Evolutionary conservation across 2,888 invertebrate genomes (phyloP).

Genomic region (Spodoptera littoralis): DNA sequence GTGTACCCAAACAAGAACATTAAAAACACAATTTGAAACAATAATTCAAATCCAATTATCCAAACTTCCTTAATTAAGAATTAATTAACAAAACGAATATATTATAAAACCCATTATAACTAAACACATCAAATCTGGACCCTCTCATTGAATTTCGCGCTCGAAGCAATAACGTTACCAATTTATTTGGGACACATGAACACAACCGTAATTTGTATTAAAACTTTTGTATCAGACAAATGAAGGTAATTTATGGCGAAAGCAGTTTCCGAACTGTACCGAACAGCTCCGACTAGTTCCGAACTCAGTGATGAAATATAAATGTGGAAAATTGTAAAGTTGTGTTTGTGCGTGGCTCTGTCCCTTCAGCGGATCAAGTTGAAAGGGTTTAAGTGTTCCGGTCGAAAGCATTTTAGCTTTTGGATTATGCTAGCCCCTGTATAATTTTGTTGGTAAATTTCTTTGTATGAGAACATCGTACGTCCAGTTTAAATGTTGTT

Average conservation of each 20-base stretch:
- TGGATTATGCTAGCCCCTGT: slow-evolving; percentile 58
- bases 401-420: slow-evolving; percentile 64
- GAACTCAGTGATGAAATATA: slow-evolving; percentile 67
- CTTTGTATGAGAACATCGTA: slow-evolving; percentile 31
- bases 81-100: slow-evolving; percentile 41
- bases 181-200: slow-evolving; percentile 50
- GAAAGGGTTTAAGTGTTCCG: slow-evolving; percentile 70
- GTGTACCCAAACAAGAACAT: not conserved
- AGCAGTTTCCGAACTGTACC: slow-evolving; percentile 36
- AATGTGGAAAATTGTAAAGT: slow-evolving; percentile 70
- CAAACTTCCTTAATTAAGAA: slow-evolving; percentile 25
- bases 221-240: slow-evolving; percentile 60
- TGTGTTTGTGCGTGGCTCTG: slow-evolving; percentile 59
- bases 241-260: slow-evolving; percentile 61
- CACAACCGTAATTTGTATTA: slow-evolving; percentile 58
- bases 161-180: slow-evolving; percentile 35
- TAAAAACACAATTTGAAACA: slow-evolving; percentile 15
- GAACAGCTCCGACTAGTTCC: slow-evolving; percentile 48
- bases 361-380: slow-evolving; percentile 60
- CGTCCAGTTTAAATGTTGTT: slow-evolving; percentile 26
- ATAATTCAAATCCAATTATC: slow-evolving; percentile 24
- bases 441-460: slow-evolving; percentile 58
- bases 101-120: slow-evolving; percentile 48
- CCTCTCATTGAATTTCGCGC: slow-evolving; percentile 47
- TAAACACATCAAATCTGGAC: slow-evolving; percentile 44